Base-by-base conservation (phyloP, 2,113 vertebrate species). In the Lampris incognitus region DNA sequence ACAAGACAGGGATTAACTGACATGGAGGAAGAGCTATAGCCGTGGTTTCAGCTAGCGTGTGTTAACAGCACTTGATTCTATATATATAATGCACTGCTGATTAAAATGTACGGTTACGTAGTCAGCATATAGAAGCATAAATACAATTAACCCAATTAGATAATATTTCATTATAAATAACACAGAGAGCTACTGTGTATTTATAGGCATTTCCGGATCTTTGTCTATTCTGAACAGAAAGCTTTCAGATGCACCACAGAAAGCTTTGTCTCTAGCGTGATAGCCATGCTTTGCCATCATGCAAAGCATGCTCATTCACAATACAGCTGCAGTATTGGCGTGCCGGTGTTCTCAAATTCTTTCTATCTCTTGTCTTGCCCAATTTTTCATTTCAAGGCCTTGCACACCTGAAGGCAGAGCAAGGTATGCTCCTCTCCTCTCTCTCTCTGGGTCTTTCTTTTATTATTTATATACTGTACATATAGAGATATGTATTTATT, bases 361-460 rank as follows among this genome's bases (percentile, higher is more conserved):
- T 73, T 89, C 79, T 48, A 51, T 91, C 81, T 89, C 71, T 56
- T 67, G 6, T 85, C 60, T 24, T 81, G 60, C 80, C 70, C 81
- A 71, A 54, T 74, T 82, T 42, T 74, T 76, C 83, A 86, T 69
- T 74, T 88, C 54, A 96, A 98, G 97, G 96, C 92, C 94, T 98
- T 87, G 96, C 97, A 83, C 97, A 98, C 89, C 95, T 98, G 93
- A 97, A 98, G 95, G 85, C 95, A 87, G 96, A 97, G 91, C 97
- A 97, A 98, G 97, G 97, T 98, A 97, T 92, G 95, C 91, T 81
- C 24, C 62, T 82, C 72, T 87, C 79, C 81, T 78, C 60, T 50
- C 24, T 80, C 55, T 69, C 56, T 81, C 6, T 72, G 5, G 6
- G 64, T 68, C 44, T 69, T 13, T 52, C 11, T 55, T 5, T 59